A percentile compares a stretch with the other conserved stretches of the same genome.
phyloP scores from a whole-genome alignment of 1,140 invertebrate species.

The Zaprionus inermis region DNA sequence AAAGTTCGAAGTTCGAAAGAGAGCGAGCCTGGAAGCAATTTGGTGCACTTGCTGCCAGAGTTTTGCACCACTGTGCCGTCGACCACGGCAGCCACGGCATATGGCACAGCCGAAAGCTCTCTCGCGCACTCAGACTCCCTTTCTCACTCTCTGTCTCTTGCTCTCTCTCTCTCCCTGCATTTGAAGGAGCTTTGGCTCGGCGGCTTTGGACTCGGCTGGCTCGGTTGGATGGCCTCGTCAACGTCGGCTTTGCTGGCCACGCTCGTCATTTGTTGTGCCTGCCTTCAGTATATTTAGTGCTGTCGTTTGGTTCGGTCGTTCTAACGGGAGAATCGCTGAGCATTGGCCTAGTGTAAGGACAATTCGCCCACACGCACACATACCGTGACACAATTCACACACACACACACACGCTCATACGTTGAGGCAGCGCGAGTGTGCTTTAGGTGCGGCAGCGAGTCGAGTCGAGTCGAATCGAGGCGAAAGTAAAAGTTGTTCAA shows the following conservation, averaged over 20 bases:
- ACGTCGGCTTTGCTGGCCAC: conserved; percentile 24
- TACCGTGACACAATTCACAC: conserved; percentile 16
- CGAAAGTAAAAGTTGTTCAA: conserved; percentile 65
- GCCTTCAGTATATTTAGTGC: conserved; percentile 81
- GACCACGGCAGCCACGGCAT: background rate
- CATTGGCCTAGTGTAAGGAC: conserved; percentile 59
- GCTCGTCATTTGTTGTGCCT: conserved; percentile 33
- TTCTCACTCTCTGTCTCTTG: conserved; percentile 11
- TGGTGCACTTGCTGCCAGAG: conserved; percentile 8
- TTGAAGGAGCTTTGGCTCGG: conserved; percentile 55
- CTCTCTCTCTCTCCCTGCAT: conserved; percentile 22
- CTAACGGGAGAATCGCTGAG: conserved; percentile 45
- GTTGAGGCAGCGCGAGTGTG: conserved; percentile 14
- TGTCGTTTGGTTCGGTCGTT: conserved; percentile 82
- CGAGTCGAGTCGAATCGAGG: conserved; percentile 8
- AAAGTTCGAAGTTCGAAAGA: conserved; percentile 46
- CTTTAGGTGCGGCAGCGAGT: conserved; percentile 44
- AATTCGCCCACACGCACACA: conserved; percentile 46
- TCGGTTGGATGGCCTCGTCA: conserved; percentile 3
- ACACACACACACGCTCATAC: conserved; percentile 13
- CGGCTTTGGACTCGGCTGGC: conserved; percentile 4
- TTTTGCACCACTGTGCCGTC: conserved; percentile 58
- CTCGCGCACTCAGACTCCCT: background rate
- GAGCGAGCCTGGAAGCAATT: conserved; percentile 45
- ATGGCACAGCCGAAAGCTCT: conserved; percentile 46